These are phyloP conservation scores for Heliconius ismenius DNA, from an alignment of 2,888 invertebrate genomes.

Conservation along the genomic window DNA sequence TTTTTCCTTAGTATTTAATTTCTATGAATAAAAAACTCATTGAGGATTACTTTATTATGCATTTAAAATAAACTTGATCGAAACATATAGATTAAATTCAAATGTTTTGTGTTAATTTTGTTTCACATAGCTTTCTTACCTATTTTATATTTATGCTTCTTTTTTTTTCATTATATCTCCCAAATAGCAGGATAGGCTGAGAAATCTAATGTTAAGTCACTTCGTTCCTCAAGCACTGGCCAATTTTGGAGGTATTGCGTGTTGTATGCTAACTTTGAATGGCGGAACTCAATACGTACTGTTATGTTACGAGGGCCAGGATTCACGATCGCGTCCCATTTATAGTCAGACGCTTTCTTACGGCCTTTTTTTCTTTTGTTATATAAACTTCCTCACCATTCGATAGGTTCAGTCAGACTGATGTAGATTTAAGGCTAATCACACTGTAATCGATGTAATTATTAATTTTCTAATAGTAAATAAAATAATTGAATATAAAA, in stretches of 20 bases:
- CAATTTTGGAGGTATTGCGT: too few species aligned
- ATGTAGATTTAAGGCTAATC: slow-evolving; percentile 53
- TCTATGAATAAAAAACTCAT: not conserved
- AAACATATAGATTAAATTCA: not conserved
- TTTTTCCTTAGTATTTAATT: not conserved
- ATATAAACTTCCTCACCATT: slow-evolving; percentile 66
- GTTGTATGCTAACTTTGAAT: too few species aligned
- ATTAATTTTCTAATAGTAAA: slow-evolving; percentile 6
- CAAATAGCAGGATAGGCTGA: too few species aligned
- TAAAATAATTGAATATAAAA: not conserved
- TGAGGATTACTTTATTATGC: not conserved
- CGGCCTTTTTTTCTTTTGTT: not conserved
- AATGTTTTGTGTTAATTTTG: too few species aligned
- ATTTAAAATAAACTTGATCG: not conserved
- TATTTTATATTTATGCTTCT: too few species aligned
- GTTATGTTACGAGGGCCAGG: too few species aligned
- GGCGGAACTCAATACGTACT: too few species aligned
- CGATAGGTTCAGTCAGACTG: slow-evolving; percentile 74
- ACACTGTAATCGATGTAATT: slow-evolving; percentile 21
- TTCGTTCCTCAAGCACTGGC: too few species aligned
- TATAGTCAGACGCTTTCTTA: not conserved
- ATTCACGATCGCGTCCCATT: not conserved
- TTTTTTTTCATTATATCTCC: too few species aligned
- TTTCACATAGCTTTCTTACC: too few species aligned
- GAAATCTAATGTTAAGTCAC: too few species aligned